Evolutionary conservation across 2,113 vertebrate species (phyloP), one percentile per base, ranked within the genome.

Genomic region (Scalopus aquaticus): DNA sequence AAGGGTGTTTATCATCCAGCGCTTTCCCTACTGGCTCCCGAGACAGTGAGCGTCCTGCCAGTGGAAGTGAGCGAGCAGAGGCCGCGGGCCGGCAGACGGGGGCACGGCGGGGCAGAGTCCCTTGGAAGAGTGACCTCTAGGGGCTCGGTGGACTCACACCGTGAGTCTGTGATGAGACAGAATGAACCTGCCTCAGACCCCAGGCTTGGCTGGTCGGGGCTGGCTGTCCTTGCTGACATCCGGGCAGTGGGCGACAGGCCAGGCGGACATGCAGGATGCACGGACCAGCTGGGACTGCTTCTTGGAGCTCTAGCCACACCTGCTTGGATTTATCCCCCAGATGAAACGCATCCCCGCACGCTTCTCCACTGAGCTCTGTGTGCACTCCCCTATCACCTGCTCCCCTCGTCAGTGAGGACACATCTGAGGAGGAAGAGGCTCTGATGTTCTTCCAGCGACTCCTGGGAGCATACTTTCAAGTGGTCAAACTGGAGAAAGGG

Each of bases 261-360:
- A 6, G 35, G 46, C 32, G n/a, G 28, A 32, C 30, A 32, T 86
- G 70, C 6, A 44, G 76, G 37, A 32, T n/a, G 2, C 0, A 0
- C 37, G 49, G 62, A 51, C 54, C 67, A 54, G 30, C 54, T 28
- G 16, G 62, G 49, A 42, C 42, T 78, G 90, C 81, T 73, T 85
- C 44, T 54, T 2, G 19, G 42, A n/a, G 74, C 46, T 82, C 73
- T 49, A 46, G 15, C 62, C 24, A 39, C 22, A 37, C 9, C 16
- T 54, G 19, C 28, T 51, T 65, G 62, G 79, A 60, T 89, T 35
- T 56, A n/a, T 51, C 84, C 84, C 30, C 39, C 77, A 81, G 88
- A 62, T 8, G 4, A 9, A 30, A 22, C 82, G 26, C 24, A 6
- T 44, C 74, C 20, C 58, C 22, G 6, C 13, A 20, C 30, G 51